Base-by-base conservation (phyloP, 2,113 vertebrate genomes). In the Acanthochromis polyacanthus region DNA sequence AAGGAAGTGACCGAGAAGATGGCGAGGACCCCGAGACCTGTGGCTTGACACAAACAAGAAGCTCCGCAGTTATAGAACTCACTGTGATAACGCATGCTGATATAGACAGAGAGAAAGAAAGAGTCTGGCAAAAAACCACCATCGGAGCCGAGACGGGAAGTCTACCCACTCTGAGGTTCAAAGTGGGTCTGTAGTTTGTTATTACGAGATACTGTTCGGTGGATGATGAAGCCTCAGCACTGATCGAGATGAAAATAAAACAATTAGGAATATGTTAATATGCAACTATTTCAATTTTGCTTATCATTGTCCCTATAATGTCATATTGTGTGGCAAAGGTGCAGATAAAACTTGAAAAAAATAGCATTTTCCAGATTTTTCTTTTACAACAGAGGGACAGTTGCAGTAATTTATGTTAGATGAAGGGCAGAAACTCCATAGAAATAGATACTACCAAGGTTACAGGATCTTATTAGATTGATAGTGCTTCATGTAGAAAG, bases 1-100 rank as follows among this genome's bases (percentile, higher is more conserved):
- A 83, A 95, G 97, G 97, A 97, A 98, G 94, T 95, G 96, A 96
- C 95, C 87, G 89, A 87, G 75, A 91, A 94, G 95, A 93, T 94
- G 92, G 84, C 86, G 67, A 78, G 82, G 77, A 70, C 84, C 75
- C 57, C 4, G 91, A 92, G 92, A 91, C 91, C 82, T 25, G 81
- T 10, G 25, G 81, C 61, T 71, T 32, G 22, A 80, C 57, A 45
- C 81, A 91, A 90, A 92, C 91, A 90, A 89, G 80, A 68, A 64
- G 72, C 85, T 78, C 78, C 82, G 75, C 60, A 76, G 78, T 71
- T 25, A 20, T 6, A 40, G 63, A 65, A 76, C 64, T 74, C 5
- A 48, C 59, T 5, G 58, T 55, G 93, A 94, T 90, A 93, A 92
- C 76, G 43, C 11, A 16, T 3, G 36, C 58, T 64, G 77, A 81